Percentiles rank a stretch among this genome's conserved stretches.
These are phyloP conservation scores for Copidosoma aretas DNA, from an alignment of 2,888 invertebrate genomes.

Conservation along the genomic window DNA sequence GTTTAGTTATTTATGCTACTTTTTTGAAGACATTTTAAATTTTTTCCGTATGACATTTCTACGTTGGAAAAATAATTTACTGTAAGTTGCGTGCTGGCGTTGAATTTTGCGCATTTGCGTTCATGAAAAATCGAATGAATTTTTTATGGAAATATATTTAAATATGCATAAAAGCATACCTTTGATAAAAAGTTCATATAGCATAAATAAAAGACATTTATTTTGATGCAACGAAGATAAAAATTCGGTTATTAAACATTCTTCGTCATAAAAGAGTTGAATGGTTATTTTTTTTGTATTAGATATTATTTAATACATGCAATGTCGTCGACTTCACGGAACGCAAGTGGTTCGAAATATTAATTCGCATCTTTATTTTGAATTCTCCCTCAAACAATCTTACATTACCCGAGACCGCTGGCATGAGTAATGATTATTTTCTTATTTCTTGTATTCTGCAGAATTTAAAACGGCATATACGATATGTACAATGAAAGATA, in stretches of 20 bases:
- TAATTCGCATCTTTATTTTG: slow-evolving; percentile 7
- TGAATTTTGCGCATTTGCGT: too few relatives aligned
- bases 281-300: slow-evolving; percentile 29
- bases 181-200: slow-evolving; percentile 6
- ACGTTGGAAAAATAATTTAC: background rate
- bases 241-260: slow-evolving; percentile 14
- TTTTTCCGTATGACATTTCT: background rate
- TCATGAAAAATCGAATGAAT: too few relatives aligned
- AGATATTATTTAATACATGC: slow-evolving; percentile 18
- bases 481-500: slow-evolving; percentile 61
- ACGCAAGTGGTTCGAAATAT: slow-evolving; percentile 35
- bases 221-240: slow-evolving; percentile 19
- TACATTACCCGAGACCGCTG: slow-evolving; percentile 37
- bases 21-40: slow-evolving; percentile 2
- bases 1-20: slow-evolving; percentile 29
- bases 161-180: background rate
- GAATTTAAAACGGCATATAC: slow-evolving; percentile 52
- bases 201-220: slow-evolving; percentile 22
- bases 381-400: slow-evolving; percentile 14
- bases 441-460: slow-evolving; percentile 13
- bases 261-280: slow-evolving; percentile 6
- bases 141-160: too few relatives aligned
- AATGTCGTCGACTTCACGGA: slow-evolving; percentile 28
- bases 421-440: slow-evolving; percentile 36
- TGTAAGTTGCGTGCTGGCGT: too few relatives aligned